Evolutionary conservation across 2,113 vertebrate genomes (phyloP).

Genomic region (Elaphurus davidianus): DNA sequence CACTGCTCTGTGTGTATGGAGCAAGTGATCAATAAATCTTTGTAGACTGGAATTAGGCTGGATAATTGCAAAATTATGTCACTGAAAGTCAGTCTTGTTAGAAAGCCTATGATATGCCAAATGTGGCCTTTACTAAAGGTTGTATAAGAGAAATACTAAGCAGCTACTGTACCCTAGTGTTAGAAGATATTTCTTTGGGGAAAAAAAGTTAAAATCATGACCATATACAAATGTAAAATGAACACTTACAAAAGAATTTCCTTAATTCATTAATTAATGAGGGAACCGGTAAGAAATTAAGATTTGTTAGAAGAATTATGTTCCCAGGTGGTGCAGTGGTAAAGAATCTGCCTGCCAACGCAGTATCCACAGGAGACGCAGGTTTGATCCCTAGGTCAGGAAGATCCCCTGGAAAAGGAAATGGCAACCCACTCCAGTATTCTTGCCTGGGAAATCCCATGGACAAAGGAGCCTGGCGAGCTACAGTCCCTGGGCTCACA

Average conservation of each 20-base stretch:
- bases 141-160: slow-evolving; percentile 27
- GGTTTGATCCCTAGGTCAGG: not conserved
- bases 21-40: slow-evolving; percentile 52
- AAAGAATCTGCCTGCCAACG: not conserved
- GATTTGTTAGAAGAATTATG: not conserved
- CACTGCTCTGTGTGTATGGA: not conserved
- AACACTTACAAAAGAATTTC: not conserved
- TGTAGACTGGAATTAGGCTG: slow-evolving; percentile 38
- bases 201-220: not conserved
- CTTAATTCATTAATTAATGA: not conserved
- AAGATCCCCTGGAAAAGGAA: not conserved
- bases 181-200: not conserved
- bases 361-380: not conserved
- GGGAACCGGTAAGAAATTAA: not conserved
- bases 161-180: not conserved
- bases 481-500: not conserved
- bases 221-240: not conserved
- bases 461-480: not conserved
- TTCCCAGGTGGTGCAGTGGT: not conserved
- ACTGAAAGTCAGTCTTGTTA: slow-evolving; percentile 44
- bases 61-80: slow-evolving; percentile 62
- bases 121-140: slow-evolving; percentile 42
- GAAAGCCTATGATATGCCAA: slow-evolving; percentile 45
- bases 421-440: not conserved
- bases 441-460: not conserved